Base-by-base conservation (phyloP, 2,797 vertebrate species). In the Alca torda region DNA sequence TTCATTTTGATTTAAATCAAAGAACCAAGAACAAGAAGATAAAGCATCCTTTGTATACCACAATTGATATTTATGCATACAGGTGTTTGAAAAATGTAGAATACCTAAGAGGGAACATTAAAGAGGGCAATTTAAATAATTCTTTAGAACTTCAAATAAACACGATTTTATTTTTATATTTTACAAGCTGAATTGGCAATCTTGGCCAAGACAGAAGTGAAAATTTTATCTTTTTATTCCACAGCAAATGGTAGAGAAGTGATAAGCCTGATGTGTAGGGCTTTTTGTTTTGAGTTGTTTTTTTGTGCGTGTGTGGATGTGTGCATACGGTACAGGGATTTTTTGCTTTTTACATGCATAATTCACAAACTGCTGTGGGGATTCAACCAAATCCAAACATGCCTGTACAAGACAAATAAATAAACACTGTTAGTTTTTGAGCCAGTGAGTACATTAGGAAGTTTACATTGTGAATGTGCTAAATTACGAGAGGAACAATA, bases 61-160 rank as follows among this genome's bases (percentile, higher is more conserved):
- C 16, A 33, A 41, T 46, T 1, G 0, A n/a, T 89, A 83, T 87
- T 89, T 78, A 64, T 64, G 23, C 67, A 51, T 77, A 39, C 72
- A 95, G 83, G 83, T 96, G 30, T 82, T 90, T 53, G 41, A 74
- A 83, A 79, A 80, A 64, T 74, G 41, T 69, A 56, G 77, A 74
- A 91, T 79, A n/a, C 74, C n/a, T 82, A 73, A 74, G 67, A 79
- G 56, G 26, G 41, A 87, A 84, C 48, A 74, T 85, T 60, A 53
- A 87, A 84, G 87, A 82, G 14, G 15, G 5, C 57, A 72, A n/a
- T 94, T 90, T 75, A 85, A 95, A 46, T 77, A 89, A 77, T 43
- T 83, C 61, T 68, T 89, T 50, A 80, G 61, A 95, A 92, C 64
- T 90, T 93, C 74, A 95, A 92, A 89, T 89, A 80, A 68, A 41